Evolutionary conservation across 2,888 invertebrate genomes (phyloP), one percentile per base, ranked within the genome.

Genomic region (Furcula furcula): DNA sequence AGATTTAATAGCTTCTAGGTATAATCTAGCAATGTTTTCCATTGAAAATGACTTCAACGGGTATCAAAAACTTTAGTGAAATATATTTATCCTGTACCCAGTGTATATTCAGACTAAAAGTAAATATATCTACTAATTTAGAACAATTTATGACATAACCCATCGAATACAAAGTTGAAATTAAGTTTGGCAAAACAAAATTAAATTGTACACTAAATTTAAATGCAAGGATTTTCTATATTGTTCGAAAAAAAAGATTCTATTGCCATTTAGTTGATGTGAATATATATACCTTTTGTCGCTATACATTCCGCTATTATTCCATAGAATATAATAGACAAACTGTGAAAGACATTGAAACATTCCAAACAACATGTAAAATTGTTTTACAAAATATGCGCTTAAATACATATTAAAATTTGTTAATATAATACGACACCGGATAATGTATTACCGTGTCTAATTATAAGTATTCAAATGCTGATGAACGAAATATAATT

Each of bases 401-500:
- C 85, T 87, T 86, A 82, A 67, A 67, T 71, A 78, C 64, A 76
- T 71, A 69, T 71, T 71, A 28, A 68, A 66, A 67, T 58, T 72
- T 77, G 74, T 82, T 76, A 41, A 45, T 42, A 70, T 68, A 63
- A 65, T 63, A 55, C 63, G 80, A 77, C 76, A 76, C 72, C 65
- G 59, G 74, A 65, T 77, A 70, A 75, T 77, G 76, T 81, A 81
- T 71, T 71, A 68, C 71, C 65, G 78, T 80, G 77, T 82, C 81
- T 81, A 69, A 76, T 73, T 79, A 72, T 85, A 83, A 79, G 78
- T 80, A 83, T 76, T 81, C 77, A 76, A 76, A 85, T 76, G 86
- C 86, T 83, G 85, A 83, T 27, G 71, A 83, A 84, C 79, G 82
- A 86, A 87, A 85, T 84, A 82, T 83, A 86, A 84, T 77, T 83